Evolutionary conservation across 2,797 vertebrate species (phyloP), one percentile per base, ranked within the genome.

Genomic region (Molossus alvarezi): DNA sequence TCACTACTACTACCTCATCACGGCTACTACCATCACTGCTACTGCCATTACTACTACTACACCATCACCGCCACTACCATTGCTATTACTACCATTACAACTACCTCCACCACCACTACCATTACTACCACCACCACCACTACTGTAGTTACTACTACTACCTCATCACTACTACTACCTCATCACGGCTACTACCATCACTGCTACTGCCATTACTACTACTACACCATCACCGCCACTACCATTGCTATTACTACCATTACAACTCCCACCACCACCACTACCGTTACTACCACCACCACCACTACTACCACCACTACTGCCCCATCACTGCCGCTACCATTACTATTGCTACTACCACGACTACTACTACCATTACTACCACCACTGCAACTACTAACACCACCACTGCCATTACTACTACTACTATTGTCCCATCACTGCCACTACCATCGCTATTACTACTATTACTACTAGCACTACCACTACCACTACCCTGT

Each of bases 401-500:
- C 1, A 21, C 75, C 3, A 12, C 29, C 6, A 29, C 9, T 18
- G 29, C 15, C 4, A 5, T 12, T 1, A 27, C 25, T 17, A 13
- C 41, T 25, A 6, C 71, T 10, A 13, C 21, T 37, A 23, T 12
- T 4, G 11, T 6, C 6, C 51, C 10, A 14, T 7, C 53, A 3
- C 85, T 5, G 29, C 9, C 27, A 6, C 51, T 1, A 51, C 60
- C 27, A n/a, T 11, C 6, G 29, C 6, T 18, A 55, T 17, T 1
- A 21, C 75, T 1, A 12, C 29, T 3, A n/a, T 5, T 18, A 51
- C 15, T 15, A 45, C 1, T 7, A 3, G 27, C 21, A 7, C 17
- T 14, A 0, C 82, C 2, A 21, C 25, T 6, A 6, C 45, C 0
- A 5, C 41, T 5, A 2, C 3, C 41, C 41, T 2, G 2, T 12